phyloP scores from a whole-genome alignment of 1,140 invertebrate genomes.

The Pseudomyrmex gracilis region DNA sequence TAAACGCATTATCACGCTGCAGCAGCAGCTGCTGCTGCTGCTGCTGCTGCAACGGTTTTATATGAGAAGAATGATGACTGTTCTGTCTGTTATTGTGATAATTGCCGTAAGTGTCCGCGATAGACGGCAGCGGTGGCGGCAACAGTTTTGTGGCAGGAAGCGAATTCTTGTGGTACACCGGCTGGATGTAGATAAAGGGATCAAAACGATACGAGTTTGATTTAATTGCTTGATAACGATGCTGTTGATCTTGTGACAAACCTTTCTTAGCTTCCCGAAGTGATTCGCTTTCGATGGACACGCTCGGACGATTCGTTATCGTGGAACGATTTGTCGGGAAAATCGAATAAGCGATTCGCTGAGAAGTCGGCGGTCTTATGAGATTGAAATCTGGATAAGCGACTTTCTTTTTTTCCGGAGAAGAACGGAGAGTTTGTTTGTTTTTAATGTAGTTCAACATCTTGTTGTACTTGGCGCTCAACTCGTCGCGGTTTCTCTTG shows the following conservation, averaged over 20 bases:
- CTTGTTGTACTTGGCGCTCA: conserved; percentile 58
- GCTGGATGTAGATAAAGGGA: background rate
- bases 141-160: background rate
- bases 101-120: background rate
- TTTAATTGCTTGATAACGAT: conserved; percentile 10
- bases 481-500: background rate
- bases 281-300: conserved; percentile 38
- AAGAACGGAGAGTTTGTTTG: background rate
- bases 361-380: conserved; percentile 57
- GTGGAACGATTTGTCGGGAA: conserved; percentile 19
- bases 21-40: background rate
- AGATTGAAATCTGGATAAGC: conserved; percentile 24
- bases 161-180: background rate
- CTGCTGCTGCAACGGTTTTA: background rate
- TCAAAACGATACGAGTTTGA: background rate
- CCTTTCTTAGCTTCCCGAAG: conserved; percentile 30
- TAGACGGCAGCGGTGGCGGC: background rate
- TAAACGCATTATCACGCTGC: conserved; percentile 1
- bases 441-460: conserved; percentile 57
- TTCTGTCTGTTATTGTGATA: conserved; percentile 14
- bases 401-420: background rate
- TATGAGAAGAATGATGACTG: background rate
- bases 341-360: conserved; percentile 2
- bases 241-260: conserved; percentile 15
- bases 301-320: conserved; percentile 2